phyloP scores from a whole-genome alignment of 2,113 vertebrate species.

The Syrrhaptes paradoxus region DNA sequence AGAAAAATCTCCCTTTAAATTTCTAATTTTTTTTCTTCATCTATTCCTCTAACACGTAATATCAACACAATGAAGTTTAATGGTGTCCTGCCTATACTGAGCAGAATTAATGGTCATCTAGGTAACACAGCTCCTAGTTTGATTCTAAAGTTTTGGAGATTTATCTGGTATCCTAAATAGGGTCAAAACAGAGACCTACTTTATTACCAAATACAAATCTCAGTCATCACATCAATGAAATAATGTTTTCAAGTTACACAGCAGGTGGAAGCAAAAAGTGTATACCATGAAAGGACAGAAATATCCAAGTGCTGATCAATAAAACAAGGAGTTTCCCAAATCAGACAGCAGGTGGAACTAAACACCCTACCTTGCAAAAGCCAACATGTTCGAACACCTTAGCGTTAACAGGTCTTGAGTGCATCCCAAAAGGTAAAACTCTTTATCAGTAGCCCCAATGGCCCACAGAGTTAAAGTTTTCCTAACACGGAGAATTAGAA shows the following conservation, averaged over 20 bases:
- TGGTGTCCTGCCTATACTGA: background rate
- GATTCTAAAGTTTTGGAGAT: background rate
- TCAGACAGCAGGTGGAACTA: slow-evolving; percentile 4
- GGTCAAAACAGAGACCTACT: background rate
- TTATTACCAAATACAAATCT: background rate
- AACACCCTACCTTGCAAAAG: background rate
- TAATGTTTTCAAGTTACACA: background rate
- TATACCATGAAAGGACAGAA: background rate
- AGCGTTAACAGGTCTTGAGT: accelerated
- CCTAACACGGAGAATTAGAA: background rate
- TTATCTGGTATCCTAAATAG: background rate
- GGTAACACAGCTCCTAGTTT: background rate
- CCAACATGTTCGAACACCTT: background rate
- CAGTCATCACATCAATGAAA: background rate
- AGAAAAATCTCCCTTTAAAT: background rate
- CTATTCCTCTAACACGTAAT: background rate
- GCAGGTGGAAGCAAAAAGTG: background rate
- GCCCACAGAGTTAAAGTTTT: background rate
- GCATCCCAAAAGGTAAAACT: background rate
- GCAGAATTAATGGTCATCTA: background rate
- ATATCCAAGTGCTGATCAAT: background rate
- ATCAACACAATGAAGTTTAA: background rate
- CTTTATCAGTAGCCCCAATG: background rate
- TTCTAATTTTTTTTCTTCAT: background rate
- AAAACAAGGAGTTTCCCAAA: background rate